Base-by-base conservation (phyloP, 2,888 invertebrate species). In the Aspidiotus destructor region DNA sequence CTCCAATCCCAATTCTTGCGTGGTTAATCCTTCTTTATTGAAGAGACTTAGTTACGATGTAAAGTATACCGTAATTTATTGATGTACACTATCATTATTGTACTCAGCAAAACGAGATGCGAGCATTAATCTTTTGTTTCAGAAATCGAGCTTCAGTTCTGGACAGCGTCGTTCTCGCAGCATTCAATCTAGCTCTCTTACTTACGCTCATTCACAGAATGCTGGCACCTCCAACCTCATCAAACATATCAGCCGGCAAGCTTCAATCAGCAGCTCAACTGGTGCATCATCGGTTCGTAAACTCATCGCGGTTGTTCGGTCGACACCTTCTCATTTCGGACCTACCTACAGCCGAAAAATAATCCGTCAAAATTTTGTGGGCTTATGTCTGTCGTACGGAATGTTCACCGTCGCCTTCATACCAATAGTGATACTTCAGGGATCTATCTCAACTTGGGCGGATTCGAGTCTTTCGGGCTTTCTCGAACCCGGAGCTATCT, bases 201-300 rank as follows among this genome's bases (percentile, higher is more conserved):
- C 81, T 81, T 61, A 79, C 81, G 16, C 80, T 79, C 64, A 80
- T 81, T 72, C 78, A 82, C 9, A 80, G 81, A 69, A 67, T 70
- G 28, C 72, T 71, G 68, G 60, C 44, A 60, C 68, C 54, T 42
- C 76, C 76, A 17, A 76, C 77, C 0, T 72, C 78, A 61, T 76
- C 77, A 42, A 57, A 57, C 67, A 60, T 48, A 76, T 69, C 69
- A 69, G 71, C 70, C 70, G 73, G 75, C 80, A 85, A 15, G 87
- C 87, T 74, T 87, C 87, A 0, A 81, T 85, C 67, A 84, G 85
- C 41, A 87, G 87, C 62, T 87, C 87, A 0, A 85, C 87, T 42
- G 88, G 88, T 1, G 87, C 87, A 0, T 86, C 86, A 0, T 89
- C 89, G 1, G 88, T 89, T 10, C 82, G 88, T 6, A 82, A 88